A percentile compares a stretch with the other conserved stretches of the same genome.
These are phyloP conservation scores for Poecilia latipinna DNA, from an alignment of 2,113 vertebrate genomes.

Conservation along the genomic window DNA sequence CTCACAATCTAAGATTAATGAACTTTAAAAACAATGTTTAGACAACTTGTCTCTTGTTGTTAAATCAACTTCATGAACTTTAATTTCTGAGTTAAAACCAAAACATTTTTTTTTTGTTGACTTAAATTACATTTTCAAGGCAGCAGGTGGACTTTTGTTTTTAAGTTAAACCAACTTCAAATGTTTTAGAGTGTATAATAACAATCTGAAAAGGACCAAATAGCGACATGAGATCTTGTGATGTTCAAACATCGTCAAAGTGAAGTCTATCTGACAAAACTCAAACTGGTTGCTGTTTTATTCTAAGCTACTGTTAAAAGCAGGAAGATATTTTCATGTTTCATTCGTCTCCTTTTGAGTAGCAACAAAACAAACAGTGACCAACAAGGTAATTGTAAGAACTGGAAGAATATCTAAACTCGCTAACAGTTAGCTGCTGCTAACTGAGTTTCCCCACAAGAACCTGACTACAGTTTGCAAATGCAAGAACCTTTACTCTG, in stretches of 20 bases:
- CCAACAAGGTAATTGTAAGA: not conserved
- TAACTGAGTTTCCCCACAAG: not conserved
- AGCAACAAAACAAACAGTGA: not conserved
- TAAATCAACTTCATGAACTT: no score
- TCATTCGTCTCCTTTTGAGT: not conserved
- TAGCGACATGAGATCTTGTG: not conserved
- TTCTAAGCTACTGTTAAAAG: not conserved
- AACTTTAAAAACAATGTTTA: no score
- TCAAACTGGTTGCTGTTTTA: not conserved
- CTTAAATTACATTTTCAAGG: no score
- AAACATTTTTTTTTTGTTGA: no score
- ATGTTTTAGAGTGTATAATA: not conserved
- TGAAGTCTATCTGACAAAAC: not conserved
- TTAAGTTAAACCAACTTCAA: no score
- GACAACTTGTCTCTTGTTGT: no score
- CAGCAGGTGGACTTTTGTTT: no score
- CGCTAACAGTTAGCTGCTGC: no score
- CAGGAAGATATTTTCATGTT: not conserved
- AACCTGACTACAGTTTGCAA: not conserved
- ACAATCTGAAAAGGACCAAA: not conserved
- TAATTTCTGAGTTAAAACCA: no score
- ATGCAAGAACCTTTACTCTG: not conserved
- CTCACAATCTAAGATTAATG: no score
- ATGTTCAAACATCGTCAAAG: not conserved
- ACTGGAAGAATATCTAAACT: no score